Conservation (phyloP, 2,797 vertebrate genomes). For the Mareca strepera region DNA sequence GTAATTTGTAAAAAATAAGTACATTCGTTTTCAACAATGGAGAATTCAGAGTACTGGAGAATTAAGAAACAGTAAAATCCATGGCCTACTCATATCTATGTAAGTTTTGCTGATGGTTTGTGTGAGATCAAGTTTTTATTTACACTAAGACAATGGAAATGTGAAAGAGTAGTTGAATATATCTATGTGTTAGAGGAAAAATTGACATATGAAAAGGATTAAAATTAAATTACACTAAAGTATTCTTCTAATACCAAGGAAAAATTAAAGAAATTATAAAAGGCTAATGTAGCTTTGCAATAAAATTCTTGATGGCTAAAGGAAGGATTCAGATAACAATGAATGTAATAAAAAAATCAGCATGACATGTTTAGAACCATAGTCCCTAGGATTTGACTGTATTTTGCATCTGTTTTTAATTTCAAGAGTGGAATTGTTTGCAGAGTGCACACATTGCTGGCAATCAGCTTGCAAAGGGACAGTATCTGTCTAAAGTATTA, state of each 20-base stretch:
- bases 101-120: not conserved
- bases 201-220: not conserved
- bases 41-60: not conserved
- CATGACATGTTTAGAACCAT: not conserved
- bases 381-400: not conserved
- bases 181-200: not conserved
- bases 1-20: not conserved
- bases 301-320: slow-evolving; percentile 23
- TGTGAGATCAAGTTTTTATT: not conserved
- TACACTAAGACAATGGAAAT: not conserved
- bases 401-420: not conserved
- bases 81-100: not conserved
- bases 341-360: not conserved
- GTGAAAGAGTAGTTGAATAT: not conserved
- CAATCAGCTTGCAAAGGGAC: not conserved
- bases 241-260: not conserved
- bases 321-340: not conserved
- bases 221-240: not conserved
- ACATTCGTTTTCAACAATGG: not conserved
- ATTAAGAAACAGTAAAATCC: not conserved
- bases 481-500: not conserved
- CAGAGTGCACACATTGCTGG: not conserved
- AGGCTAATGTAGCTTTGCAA: not conserved
- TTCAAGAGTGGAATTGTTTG: too few relatives aligned
- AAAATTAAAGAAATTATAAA: not conserved